Evolutionary conservation across 2,888 invertebrate genomes (phyloP).

Genomic region (Latrodectus hesperus): DNA sequence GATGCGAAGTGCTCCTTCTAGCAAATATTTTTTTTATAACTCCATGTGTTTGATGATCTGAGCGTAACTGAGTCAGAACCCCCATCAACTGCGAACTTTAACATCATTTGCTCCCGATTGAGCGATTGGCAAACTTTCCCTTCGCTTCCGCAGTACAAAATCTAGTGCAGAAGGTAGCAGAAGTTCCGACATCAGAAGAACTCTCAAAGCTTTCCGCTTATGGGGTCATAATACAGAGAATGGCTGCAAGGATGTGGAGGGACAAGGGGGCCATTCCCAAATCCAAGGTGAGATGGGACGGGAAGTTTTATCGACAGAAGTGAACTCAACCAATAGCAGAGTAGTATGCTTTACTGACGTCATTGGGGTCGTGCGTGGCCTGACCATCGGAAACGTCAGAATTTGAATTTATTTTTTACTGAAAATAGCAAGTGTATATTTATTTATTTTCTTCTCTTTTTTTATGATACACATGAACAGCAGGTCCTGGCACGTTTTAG

Average conservation of each 20-base stretch:
- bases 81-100: background rate
- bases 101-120: background rate
- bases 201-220: background rate
- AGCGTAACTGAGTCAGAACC: background rate
- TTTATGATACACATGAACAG: background rate
- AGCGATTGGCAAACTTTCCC: background rate
- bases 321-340: slow-evolving; percentile 37
- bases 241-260: background rate
- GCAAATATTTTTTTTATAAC: too few species aligned
- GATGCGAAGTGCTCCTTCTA: too few species aligned
- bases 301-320: slow-evolving; percentile 38
- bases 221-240: background rate
- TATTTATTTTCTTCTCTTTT: background rate
- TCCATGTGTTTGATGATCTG: too few species aligned
- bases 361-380: slow-evolving; percentile 45
- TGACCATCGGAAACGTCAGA: slow-evolving; percentile 44
- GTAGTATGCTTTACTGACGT: slow-evolving; percentile 29
- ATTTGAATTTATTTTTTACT: slow-evolving; percentile 34
- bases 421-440: background rate
- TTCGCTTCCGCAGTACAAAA: background rate
- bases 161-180: background rate
- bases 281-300: background rate
- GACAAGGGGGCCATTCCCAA: background rate
- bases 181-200: background rate
- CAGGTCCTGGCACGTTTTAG: background rate